These are phyloP conservation scores for Aphaenogaster floridana DNA, from an alignment of 1,140 invertebrate species.

Conservation along the genomic window DNA sequence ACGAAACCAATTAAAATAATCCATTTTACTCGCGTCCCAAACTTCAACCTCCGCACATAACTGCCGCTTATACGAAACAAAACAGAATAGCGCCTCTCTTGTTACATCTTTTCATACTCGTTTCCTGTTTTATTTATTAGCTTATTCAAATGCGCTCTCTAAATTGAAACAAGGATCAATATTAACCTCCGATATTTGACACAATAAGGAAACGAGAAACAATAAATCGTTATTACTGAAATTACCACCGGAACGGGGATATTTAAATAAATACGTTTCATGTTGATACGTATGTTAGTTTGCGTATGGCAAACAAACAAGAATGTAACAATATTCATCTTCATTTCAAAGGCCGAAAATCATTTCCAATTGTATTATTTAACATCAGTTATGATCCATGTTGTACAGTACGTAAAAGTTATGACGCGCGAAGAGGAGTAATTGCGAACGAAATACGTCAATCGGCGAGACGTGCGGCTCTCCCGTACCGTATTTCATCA, in stretches of 20 bases:
- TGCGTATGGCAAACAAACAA: neutral
- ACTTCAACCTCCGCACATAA: neutral
- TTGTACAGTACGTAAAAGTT: neutral
- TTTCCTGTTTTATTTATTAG: neutral
- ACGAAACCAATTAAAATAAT: slow-evolving; percentile 64
- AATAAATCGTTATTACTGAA: slow-evolving; percentile 22
- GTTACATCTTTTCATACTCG: slow-evolving; percentile 6
- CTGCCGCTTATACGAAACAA: slow-evolving; percentile 16
- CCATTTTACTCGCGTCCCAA: slow-evolving; percentile 12
- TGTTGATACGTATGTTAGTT: neutral
- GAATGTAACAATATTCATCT: slow-evolving; percentile 17
- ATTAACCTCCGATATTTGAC: neutral
- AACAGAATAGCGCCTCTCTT: neutral
- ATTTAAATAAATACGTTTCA: neutral
- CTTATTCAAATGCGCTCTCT: neutral
- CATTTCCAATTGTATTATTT: neutral
- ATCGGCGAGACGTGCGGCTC: slow-evolving; percentile 20
- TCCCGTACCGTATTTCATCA: slow-evolving; percentile 3
- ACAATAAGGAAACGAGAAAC: neutral
- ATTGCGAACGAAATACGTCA: slow-evolving; percentile 47
- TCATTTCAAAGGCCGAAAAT: slow-evolving; percentile 7
- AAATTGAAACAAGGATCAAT: neutral
- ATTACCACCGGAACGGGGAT: neutral
- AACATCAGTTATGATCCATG: neutral
- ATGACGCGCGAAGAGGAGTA: neutral